These are phyloP conservation scores for Formicarius rufipectus DNA, from an alignment of 2,113 vertebrate genomes.

Conservation along the genomic window DNA sequence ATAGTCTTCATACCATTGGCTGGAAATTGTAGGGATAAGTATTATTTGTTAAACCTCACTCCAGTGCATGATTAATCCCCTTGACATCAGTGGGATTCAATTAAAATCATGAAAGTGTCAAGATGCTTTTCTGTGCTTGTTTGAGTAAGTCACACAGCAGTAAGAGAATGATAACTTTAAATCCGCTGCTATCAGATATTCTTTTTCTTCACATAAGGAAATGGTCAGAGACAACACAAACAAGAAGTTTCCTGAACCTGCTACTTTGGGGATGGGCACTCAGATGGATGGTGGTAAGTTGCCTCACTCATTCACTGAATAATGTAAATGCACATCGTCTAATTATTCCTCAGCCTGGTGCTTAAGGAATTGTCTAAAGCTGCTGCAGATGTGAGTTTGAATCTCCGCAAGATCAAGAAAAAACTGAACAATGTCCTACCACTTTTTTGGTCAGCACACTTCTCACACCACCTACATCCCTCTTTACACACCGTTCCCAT, in stretches of 20 bases:
- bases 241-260: not conserved
- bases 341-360: slow-evolving; percentile 1
- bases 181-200: not conserved
- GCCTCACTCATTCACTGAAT: not conserved
- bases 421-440: not conserved
- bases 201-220: not conserved
- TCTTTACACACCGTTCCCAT: not conserved
- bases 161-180: not conserved
- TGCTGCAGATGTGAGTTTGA: not conserved
- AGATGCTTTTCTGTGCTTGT: not conserved
- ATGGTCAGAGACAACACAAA: not conserved
- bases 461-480: not conserved
- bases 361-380: slow-evolving; percentile 38
- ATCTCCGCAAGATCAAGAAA: not conserved
- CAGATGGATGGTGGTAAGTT: not conserved
- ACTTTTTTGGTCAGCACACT: not conserved
- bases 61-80: slow-evolving; percentile 11
- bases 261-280: not conserved
- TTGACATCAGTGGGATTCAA: not conserved
- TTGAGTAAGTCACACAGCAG: not conserved
- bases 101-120: not conserved
- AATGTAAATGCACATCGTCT: not conserved
- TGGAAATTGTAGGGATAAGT: not conserved
- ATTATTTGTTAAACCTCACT: slow-evolving; percentile 1
- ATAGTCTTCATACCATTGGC: not conserved